These are phyloP conservation scores for Amphiprion percula DNA, from an alignment of 2,113 vertebrate species.

Conservation along the genomic window DNA sequence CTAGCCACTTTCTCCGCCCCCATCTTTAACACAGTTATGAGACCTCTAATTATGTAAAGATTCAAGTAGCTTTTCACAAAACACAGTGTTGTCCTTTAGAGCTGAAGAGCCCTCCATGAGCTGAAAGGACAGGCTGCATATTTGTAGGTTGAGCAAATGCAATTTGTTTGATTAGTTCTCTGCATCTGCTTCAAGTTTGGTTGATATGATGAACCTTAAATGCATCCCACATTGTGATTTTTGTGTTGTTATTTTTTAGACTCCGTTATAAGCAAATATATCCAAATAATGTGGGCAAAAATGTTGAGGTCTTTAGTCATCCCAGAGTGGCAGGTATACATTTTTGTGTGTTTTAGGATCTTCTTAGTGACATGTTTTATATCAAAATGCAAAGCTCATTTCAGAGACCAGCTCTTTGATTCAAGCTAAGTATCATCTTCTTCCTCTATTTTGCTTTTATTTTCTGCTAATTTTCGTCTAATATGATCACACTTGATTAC, in stretches of 20 bases:
- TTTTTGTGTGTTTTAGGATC: background rate
- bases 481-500: constrained; percentile 10
- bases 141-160: constrained; percentile 91
- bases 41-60: constrained; percentile 95
- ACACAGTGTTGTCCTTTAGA: constrained; percentile 92
- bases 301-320: background rate
- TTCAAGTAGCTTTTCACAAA: constrained; percentile 94
- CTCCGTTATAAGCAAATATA: background rate
- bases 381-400: constrained; percentile 1
- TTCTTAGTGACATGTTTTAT: background rate
- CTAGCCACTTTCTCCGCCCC: constrained; percentile 74
- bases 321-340: background rate
- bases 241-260: background rate
- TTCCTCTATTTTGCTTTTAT: constrained; percentile 9
- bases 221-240: background rate
- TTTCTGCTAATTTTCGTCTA: background rate
- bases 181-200: constrained; percentile 82
- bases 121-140: constrained; percentile 93
- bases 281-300: background rate
- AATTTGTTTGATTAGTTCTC: constrained; percentile 92
- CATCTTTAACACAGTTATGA: constrained; percentile 91
- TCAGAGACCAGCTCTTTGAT: too few relatives aligned
- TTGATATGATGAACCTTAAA: constrained; percentile 26
- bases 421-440: background rate
- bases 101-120: constrained; percentile 90